Base-by-base conservation (phyloP, 2,113 vertebrate species). In the Condylura cristata region DNA sequence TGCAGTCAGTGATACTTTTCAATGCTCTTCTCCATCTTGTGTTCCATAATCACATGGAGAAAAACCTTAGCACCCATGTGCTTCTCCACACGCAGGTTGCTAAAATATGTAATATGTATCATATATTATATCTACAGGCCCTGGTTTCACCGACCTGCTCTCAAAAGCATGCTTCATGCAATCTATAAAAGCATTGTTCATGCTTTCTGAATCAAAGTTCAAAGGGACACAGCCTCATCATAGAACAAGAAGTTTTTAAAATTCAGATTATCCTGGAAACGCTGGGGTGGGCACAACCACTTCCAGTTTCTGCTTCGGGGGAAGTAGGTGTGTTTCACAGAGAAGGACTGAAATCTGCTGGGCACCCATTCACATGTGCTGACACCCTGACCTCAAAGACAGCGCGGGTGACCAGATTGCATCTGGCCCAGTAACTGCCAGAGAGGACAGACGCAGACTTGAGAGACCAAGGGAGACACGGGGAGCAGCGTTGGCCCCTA, bases 211-310 rank as follows among this genome's bases (percentile, higher is more conserved):
- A 44, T 11, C n/a, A 28, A 86, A 95, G 60, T 51, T 66, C 39
- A 68, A 81, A 95, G 9, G 48, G 53, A 82, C 56, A 56, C 30
- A 58, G 3, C 32, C 44, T 91, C 44, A 85, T 6, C n/a, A 86
- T 17, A 30, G 79, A 68, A 86, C 61, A 48, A 89, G 60, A 34
- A 24, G 37, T 80, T 81, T 95, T 81, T 56, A 48, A 86, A 75
- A 93, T 51, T 66, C 70, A 48, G 44, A 63, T 61, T 79, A 90
- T 60, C 26, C 78, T 81, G 32, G 88, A 84, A 84, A 91, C 61
- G 48, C 48, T 17, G 16, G 17, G 68, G 16, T 51, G 32, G 8
- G 81, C 37, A 81, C 22, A 78, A 71, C 34, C 61, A 68, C 44
- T 89, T 93, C 72, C 84, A 85, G 68, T 22, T 80, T 66, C 74